These are phyloP conservation scores for Amazona guildingii DNA, from an alignment of 2,113 vertebrate genomes.

Conservation along the genomic window DNA sequence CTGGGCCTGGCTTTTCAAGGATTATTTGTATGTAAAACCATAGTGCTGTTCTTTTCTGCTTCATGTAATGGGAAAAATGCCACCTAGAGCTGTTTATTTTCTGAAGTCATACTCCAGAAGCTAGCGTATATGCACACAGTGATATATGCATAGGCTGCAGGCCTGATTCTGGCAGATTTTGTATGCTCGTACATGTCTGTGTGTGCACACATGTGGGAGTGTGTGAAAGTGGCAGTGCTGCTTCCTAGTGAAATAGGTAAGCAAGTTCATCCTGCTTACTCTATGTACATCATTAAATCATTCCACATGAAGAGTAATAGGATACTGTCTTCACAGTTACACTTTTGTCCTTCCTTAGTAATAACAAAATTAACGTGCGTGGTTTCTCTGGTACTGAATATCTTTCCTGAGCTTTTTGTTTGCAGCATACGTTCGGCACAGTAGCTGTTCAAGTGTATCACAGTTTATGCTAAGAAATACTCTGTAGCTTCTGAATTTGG, in stretches of 20 bases:
- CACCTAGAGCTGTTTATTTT: neutral
- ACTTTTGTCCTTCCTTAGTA: neutral
- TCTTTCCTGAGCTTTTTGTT: neutral
- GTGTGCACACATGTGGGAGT: too few relatives aligned
- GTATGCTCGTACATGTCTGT: neutral
- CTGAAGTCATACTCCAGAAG: neutral
- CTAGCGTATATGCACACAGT: neutral
- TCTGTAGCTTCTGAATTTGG: neutral
- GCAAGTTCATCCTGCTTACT: neutral
- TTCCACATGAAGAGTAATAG: neutral
- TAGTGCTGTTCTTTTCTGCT: neutral
- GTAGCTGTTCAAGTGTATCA: neutral
- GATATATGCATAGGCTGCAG: neutral
- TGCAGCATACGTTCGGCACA: neutral
- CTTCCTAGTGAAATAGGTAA: neutral
- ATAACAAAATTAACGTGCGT: neutral
- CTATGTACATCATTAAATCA: neutral
- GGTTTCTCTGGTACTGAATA: neutral
- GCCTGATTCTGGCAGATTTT: neutral
- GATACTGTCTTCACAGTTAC: neutral
- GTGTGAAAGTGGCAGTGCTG: neutral
- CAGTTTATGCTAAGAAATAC: neutral
- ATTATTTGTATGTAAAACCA: neutral
- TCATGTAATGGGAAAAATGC: neutral
- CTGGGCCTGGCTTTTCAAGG: neutral